Percentiles rank a stretch among this genome's conserved stretches.
phyloP scores from a whole-genome alignment of 1,140 invertebrate genomes.

The Drosophila pectinifera region DNA sequence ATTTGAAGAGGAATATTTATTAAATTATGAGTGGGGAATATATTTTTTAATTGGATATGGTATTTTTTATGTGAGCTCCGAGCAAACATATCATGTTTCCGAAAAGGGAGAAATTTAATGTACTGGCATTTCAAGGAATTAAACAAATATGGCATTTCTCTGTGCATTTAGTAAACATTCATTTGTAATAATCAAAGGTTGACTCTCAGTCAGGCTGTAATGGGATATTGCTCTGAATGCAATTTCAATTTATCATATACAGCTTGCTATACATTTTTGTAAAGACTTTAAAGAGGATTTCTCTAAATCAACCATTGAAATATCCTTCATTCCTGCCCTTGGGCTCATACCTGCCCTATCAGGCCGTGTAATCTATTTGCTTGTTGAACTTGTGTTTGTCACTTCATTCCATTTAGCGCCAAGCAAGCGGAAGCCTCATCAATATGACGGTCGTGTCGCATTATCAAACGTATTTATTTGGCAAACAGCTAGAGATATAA shows the following conservation, averaged over 20 bases:
- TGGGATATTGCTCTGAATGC: neutral
- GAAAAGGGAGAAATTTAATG: neutral
- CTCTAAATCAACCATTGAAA: neutral
- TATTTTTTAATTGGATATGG: constrained; percentile 32
- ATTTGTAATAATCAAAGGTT: neutral
- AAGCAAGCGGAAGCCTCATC: constrained; percentile 47
- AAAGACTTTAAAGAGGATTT: neutral
- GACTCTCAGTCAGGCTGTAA: neutral
- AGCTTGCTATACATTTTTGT: no score
- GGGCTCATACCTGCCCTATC: constrained; percentile 5
- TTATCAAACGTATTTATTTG: constrained; percentile 79
- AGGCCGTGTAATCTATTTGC: constrained; percentile 40
- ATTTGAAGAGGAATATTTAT: constrained; percentile 34
- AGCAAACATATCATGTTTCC: constrained; percentile 9
- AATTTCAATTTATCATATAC: no score
- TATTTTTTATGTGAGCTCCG: constrained; percentile 17
- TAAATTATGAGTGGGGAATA: constrained; percentile 44
- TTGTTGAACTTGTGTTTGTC: constrained; percentile 49
- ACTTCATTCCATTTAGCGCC: constrained; percentile 63
- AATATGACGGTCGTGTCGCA: constrained; percentile 69
- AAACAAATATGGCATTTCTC: neutral
- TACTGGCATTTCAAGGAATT: neutral
- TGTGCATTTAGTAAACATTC: neutral
- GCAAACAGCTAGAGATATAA: constrained; percentile 50
- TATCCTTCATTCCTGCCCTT: neutral